phyloP scores from a whole-genome alignment of 2,797 vertebrate genomes.

The Valencia hispanica region DNA sequence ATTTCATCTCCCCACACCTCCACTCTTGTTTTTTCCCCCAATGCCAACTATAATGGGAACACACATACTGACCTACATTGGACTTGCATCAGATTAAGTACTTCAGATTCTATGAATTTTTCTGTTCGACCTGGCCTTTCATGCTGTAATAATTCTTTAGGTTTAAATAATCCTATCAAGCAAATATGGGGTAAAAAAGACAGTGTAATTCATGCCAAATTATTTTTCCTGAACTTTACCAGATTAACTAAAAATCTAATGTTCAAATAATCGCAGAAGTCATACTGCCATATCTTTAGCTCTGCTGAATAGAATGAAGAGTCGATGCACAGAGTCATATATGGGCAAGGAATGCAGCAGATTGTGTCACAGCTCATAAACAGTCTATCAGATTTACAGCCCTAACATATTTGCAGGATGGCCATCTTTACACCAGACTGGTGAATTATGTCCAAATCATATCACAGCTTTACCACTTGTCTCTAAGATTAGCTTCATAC shows the following conservation, averaged over 20 bases:
- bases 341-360: conserved; percentile 82
- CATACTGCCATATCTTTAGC: conserved; percentile 81
- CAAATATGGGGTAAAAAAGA: background rate
- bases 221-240: background rate
- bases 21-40: conserved; percentile 75
- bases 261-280: conserved; percentile 23
- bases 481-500: conserved; percentile 18
- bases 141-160: conserved; percentile 17
- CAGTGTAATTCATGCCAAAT: background rate
- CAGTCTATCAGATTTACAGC: conserved; percentile 82
- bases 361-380: conserved; percentile 72
- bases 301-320: conserved; percentile 83
- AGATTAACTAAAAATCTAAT: background rate
- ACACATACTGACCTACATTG: conserved; percentile 27
- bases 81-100: conserved; percentile 40
- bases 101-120: conserved; percentile 66
- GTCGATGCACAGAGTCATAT: conserved; percentile 81
- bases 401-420: conserved; percentile 41
- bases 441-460: conserved; percentile 5
- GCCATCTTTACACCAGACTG: conserved; percentile 45
- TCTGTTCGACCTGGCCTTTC: conserved; percentile 28
- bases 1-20: conserved; percentile 78
- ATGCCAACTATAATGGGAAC: conserved; percentile 67
- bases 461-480: conserved; percentile 21
- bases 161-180: background rate